Base-by-base conservation (phyloP, 2,113 vertebrate species). In the Strigops habroptila region DNA sequence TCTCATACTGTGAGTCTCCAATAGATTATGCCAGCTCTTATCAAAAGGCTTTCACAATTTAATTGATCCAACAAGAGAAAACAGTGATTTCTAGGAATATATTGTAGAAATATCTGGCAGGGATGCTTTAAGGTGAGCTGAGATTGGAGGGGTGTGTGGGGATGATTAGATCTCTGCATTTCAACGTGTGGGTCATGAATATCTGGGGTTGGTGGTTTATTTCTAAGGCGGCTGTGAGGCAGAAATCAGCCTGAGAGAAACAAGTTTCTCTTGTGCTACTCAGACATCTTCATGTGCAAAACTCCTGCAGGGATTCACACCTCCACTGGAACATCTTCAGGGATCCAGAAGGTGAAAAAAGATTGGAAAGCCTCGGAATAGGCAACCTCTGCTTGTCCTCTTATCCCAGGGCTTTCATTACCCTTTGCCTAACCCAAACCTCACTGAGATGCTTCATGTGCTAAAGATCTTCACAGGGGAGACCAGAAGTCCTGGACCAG, bases 171-270 rank as follows among this genome's bases (percentile, higher is more conserved):
- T 3, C n/a, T 51, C 35, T 33, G 82, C 48, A 35, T 83, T 86
- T 55, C 53, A 33, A 4, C 23, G 30, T 4, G 1, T 11, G 23
- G 15, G 4, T 2, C 18, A 0, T 0, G 13, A 43, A 33, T 48
- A 35, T 9, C 6, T 12, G 53, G 52, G 21, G 23, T 2, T 24
- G 16, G 19, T 35, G 23, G 8, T 44, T 73, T 7, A 19, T 81
- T 77, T 8, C 49, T 52, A n/a, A 59, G 59, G 7, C 1, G 5
- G 2, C 27, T 49, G 35, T 4, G 2, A 62, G 30, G 51, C 18
- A 62, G 23, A 23, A 12, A 43, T 31, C 10, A 7, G 16, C 6
- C 27, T n/a, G 15, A 24, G 30, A 41, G 15, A 24, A 69, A 6
- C 10, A 18, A 0, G 6, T 69, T 60, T 14, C 18, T 6, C 28